Conservation (phyloP, 1,140 invertebrate species). For the Rhyacophila brunnea region DNA sequence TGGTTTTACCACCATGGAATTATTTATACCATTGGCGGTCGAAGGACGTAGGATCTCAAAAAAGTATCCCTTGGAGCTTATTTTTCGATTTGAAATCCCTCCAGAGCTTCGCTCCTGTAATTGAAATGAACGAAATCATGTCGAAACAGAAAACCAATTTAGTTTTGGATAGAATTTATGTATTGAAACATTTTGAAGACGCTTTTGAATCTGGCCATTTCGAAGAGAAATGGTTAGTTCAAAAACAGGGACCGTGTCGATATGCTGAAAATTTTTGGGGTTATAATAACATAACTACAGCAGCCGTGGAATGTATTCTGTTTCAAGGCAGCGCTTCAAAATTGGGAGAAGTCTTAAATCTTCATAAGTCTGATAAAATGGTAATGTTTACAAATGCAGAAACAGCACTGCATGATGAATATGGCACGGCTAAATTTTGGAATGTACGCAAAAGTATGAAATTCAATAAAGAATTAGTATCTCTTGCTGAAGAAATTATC, state of each 20-base stretch:
- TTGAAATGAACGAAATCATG: slow-evolving; percentile 85
- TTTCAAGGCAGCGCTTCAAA: slow-evolving; percentile 78
- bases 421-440: slow-evolving; percentile 85
- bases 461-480: slow-evolving; percentile 70
- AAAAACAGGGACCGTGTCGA: slow-evolving; percentile 51
- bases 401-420: slow-evolving; percentile 82
- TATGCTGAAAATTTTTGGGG: slow-evolving; percentile 51
- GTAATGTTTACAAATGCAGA: slow-evolving; percentile 86
- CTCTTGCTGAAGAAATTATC: slow-evolving; percentile 73
- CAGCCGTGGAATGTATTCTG: slow-evolving; percentile 71
- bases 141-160: slow-evolving; percentile 40
- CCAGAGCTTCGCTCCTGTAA: slow-evolving; percentile 75
- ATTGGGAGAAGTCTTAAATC: slow-evolving; percentile 56
- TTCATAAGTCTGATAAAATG: slow-evolving; percentile 46
- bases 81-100: slow-evolving; percentile 89
- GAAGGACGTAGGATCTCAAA: slow-evolving; percentile 51
- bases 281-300: slow-evolving; percentile 62
- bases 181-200: slow-evolving; percentile 83
- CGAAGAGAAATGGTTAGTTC: slow-evolving; percentile 76
- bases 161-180: slow-evolving; percentile 72
- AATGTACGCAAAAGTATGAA: slow-evolving; percentile 85
- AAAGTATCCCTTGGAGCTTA: slow-evolving; percentile 68
- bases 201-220: slow-evolving; percentile 81
- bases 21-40: slow-evolving; percentile 88
- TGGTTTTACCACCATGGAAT: slow-evolving; percentile 89